Conservation (phyloP, 2,888 invertebrate genomes). For the Metallyticus violacea region DNA sequence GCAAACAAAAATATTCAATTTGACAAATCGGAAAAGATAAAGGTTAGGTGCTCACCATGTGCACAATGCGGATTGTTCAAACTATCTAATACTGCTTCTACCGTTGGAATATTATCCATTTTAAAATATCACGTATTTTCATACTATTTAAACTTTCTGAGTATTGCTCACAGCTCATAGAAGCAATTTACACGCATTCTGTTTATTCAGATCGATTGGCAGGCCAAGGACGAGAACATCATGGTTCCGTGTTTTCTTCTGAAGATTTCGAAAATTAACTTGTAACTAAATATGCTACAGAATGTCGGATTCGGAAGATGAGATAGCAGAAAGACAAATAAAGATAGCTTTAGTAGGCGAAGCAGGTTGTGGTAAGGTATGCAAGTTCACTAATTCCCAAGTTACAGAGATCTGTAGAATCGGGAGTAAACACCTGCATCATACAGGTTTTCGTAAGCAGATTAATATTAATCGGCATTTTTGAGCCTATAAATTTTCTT, state of each 20-base stretch:
- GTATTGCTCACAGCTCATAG: too few relatives aligned
- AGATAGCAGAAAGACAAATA: constrained; percentile 58
- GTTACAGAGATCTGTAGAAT: too few relatives aligned
- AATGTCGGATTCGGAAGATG: constrained; percentile 68
- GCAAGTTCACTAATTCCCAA: background rate
- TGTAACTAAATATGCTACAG: background rate
- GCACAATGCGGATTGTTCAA: constrained; percentile 66
- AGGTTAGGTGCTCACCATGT: constrained; percentile 55
- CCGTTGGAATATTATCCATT: constrained; percentile 38
- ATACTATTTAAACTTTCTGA: too few relatives aligned
- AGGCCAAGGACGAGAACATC: too few relatives aligned
- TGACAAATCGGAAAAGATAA: background rate
- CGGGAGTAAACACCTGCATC: background rate
- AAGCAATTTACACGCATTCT: too few relatives aligned
- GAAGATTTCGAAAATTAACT: background rate
- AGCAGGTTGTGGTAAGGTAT: constrained; percentile 77
- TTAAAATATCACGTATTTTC: too few relatives aligned
- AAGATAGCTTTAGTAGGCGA: constrained; percentile 81
- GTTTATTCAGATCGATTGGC: too few relatives aligned
- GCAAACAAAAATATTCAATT: background rate
- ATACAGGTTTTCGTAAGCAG: background rate
- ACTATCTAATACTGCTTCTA: constrained; percentile 57
- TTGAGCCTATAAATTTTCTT: background rate
- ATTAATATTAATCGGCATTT: background rate
- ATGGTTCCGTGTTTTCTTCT: too few relatives aligned